Evolutionary conservation across 2,888 invertebrate species (phyloP).

Genomic region (Dendrolimus pini): DNA sequence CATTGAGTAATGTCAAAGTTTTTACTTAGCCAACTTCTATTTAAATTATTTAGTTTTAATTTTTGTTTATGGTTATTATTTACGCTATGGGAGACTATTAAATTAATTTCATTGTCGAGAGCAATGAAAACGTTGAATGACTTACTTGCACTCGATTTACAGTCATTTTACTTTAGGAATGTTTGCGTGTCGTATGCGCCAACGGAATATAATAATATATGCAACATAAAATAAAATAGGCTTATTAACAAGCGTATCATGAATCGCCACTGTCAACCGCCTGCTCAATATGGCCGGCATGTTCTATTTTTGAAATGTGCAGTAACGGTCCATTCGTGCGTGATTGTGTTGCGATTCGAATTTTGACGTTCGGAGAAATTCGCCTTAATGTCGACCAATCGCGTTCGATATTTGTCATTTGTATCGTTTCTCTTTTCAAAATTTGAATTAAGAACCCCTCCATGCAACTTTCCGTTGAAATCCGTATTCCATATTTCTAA

Average conservation of each 20-base stretch:
- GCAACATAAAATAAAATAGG: constrained; percentile 63
- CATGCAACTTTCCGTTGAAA: constrained; percentile 22
- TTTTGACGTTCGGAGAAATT: constrained; percentile 72
- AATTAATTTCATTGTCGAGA: too few relatives aligned
- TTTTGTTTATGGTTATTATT: too few relatives aligned
- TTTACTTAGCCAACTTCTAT: too few relatives aligned
- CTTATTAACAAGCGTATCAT: constrained; percentile 67
- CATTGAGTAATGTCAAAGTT: too few relatives aligned
- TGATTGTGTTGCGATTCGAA: constrained; percentile 67
- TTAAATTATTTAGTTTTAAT: too few relatives aligned
- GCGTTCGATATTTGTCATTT: constrained; percentile 28
- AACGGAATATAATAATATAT: constrained; percentile 55
- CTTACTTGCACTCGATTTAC: too few relatives aligned
- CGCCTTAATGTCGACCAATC: constrained; percentile 46
- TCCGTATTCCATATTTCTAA: too few relatives aligned
- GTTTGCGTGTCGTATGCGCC: constrained; percentile 22
- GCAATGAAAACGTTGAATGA: too few relatives aligned
- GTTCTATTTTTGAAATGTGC: constrained; percentile 75
- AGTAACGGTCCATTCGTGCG: constrained; percentile 67
- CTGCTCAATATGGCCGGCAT: constrained; percentile 69
- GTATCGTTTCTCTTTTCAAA: constrained; percentile 64
- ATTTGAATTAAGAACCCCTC: constrained; percentile 39
- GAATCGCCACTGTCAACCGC: constrained; percentile 30
- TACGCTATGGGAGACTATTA: too few relatives aligned
- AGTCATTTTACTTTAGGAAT: too few relatives aligned